A percentile compares a stretch with the other conserved stretches of the same genome.
Evolutionary conservation across 2,888 invertebrate genomes (phyloP).

Genomic region (Uropetala carovei): DNA sequence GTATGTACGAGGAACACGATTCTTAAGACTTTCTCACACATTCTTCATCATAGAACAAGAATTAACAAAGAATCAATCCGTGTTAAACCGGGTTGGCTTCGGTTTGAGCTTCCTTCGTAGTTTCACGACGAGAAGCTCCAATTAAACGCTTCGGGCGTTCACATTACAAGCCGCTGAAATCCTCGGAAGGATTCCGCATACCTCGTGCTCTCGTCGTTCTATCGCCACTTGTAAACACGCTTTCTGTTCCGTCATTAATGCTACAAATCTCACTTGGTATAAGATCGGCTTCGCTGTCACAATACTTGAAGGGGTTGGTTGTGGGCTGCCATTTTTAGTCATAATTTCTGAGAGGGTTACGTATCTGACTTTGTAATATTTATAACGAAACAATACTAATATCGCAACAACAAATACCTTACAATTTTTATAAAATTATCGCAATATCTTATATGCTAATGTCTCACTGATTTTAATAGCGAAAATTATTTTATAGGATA

Average conservation of each 20-base stretch:
- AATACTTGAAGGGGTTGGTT: not conserved
- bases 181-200: not conserved
- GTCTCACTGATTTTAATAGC: no score
- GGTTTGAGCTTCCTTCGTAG: not conserved
- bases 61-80: not conserved
- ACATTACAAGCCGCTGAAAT: not conserved
- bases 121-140: not conserved
- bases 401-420: no score
- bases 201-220: not conserved
- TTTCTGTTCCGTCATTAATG: not conserved
- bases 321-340: no score
- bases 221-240: not conserved
- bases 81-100: not conserved
- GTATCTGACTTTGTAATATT: no score
- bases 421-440: no score
- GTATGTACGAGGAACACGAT: not conserved
- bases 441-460: no score
- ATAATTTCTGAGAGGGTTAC: no score
- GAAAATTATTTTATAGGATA: no score
- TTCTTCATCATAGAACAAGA: not conserved
- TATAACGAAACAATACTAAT: no score
- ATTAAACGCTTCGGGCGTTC: not conserved
- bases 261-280: not conserved
- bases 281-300: not conserved
- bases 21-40: slow-evolving; percentile 5